These are phyloP conservation scores for Cheilosia vernalis DNA, from an alignment of 2,888 invertebrate genomes.

Conservation along the genomic window DNA sequence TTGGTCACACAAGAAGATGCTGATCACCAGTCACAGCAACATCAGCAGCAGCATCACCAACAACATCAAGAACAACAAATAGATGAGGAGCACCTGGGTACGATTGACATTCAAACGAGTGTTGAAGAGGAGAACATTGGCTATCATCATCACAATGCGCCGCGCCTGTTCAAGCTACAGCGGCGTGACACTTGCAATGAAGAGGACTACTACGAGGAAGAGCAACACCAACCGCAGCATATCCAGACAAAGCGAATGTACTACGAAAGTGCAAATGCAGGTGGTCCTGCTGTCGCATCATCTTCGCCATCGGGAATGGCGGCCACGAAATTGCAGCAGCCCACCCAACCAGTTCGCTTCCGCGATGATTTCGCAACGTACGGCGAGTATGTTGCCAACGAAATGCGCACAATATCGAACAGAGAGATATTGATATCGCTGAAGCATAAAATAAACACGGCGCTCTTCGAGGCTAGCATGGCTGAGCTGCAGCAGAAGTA, in stretches of 20 bases:
- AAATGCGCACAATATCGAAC: conserved; percentile 85
- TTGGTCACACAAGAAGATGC: conserved; percentile 31
- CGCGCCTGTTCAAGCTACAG: conserved; percentile 81
- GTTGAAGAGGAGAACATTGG: conserved; percentile 81
- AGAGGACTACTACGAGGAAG: conserved; percentile 79
- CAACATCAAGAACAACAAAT: conserved; percentile 61
- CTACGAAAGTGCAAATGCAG: conserved; percentile 78
- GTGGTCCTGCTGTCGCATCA: conserved; percentile 69
- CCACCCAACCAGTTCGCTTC: conserved; percentile 72
- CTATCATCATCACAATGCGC: conserved; percentile 74
- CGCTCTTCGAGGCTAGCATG: conserved; percentile 86
- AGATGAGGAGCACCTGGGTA: conserved; percentile 77
- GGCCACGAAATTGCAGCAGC: conserved; percentile 30
- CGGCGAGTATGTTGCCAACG: conserved; percentile 86
- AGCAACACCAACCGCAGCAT: conserved; percentile 77
- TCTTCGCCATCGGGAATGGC: conserved; percentile 69
- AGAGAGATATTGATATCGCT: conserved; percentile 85
- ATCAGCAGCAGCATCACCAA: conserved; percentile 53
- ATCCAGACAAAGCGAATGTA: conserved; percentile 78
- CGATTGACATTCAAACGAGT: conserved; percentile 80
- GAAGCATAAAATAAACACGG: conserved; percentile 86
- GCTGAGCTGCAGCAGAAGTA: conserved; percentile 84
- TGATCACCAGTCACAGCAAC: conserved; percentile 29
- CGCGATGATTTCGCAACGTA: conserved; percentile 86
- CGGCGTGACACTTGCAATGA: conserved; percentile 79